Evolutionary conservation across 2,888 invertebrate genomes (phyloP), one percentile per base, ranked within the genome.

Genomic region (Orthosia gothica): DNA sequence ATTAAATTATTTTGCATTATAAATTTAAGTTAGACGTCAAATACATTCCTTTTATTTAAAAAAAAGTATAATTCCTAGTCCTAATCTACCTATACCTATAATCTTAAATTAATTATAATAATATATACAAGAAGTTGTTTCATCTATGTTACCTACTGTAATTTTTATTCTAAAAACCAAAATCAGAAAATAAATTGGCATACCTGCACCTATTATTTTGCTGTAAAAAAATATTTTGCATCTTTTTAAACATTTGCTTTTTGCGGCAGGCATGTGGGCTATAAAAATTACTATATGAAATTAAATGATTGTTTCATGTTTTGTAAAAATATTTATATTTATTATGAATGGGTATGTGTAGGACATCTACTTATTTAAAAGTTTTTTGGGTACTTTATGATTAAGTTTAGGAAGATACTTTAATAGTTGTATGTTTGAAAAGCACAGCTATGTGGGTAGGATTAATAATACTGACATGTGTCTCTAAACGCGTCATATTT

Each of bases 401-500:
- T n/a, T n/a, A 52, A 18, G 52, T 67, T 57, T 55, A 0, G 47
- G 26, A 15, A 0, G 57, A 23, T 47, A 67, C 66, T 47, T 57
- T 49, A 58, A 67, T 59, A 68, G 50, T 68, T 68, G 59, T 68
- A 68, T 59, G 68, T 59, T 69, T 59, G 68, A 50, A 69, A 69
- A 59, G 40, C 2, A 55, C 11, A 59, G 68, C 32, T 52, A 69
- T 61, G 65, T 65, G 63, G 66, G 64, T 65, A 63, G 55, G 47
- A 70, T 65, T 55, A 67, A 68, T 67, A 73, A 73, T 73, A 55
- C 45, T 68, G 73, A 67, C 54, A 70, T 70, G 62, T 61, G 73
- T 67, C 63, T 67, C 67, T 67, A 68, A 73, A 73, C 55, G 55
- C 50, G 66, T 68, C 67, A 67, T 73, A 73, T 73, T 73, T 70